A percentile compares a stretch with the other conserved stretches of the same genome.
These are phyloP conservation scores for Cetoscarus ocellatus DNA, from an alignment of 2,797 vertebrate species.

Conservation along the genomic window DNA sequence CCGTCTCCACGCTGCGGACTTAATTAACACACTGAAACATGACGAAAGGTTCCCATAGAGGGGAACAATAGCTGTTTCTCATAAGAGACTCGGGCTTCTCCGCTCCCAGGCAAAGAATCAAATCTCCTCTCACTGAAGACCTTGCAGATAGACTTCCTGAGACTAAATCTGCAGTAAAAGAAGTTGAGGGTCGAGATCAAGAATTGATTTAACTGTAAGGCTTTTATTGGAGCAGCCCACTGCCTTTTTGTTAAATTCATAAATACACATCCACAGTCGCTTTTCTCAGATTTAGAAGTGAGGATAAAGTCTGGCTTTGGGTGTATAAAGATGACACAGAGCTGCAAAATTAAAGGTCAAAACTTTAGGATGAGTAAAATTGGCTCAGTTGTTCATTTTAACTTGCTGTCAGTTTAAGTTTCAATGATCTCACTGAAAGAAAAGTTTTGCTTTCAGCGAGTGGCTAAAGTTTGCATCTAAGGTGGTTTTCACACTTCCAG, in stretches of 20 bases:
- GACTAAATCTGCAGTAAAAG: conserved; percentile 13
- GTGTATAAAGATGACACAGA: background rate
- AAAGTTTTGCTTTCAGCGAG: background rate
- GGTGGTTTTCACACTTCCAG: too few species aligned
- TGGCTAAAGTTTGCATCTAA: background rate
- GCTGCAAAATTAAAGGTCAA: background rate
- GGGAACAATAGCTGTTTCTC: conserved; percentile 42
- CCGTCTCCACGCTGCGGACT: conserved; percentile 41
- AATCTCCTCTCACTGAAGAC: conserved; percentile 24
- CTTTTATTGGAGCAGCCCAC: background rate
- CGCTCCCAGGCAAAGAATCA: conserved; percentile 36
- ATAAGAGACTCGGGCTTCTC: conserved; percentile 40
- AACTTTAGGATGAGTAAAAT: background rate
- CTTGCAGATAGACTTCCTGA: conserved; percentile 25
- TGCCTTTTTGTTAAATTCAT: background rate
- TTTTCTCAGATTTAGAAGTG: background rate
- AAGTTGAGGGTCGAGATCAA: conserved; percentile 11
- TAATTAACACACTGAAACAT: conserved; percentile 67
- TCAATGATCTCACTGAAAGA: too few species aligned
- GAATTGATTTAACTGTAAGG: background rate
- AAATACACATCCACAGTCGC: background rate
- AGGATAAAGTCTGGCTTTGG: background rate
- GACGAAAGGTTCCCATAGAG: conserved; percentile 37
- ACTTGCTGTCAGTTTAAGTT: background rate
- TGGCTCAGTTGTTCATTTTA: conserved; percentile 2